phyloP scores from a whole-genome alignment of 2,888 invertebrate genomes.

The Abrostola triplasia region DNA sequence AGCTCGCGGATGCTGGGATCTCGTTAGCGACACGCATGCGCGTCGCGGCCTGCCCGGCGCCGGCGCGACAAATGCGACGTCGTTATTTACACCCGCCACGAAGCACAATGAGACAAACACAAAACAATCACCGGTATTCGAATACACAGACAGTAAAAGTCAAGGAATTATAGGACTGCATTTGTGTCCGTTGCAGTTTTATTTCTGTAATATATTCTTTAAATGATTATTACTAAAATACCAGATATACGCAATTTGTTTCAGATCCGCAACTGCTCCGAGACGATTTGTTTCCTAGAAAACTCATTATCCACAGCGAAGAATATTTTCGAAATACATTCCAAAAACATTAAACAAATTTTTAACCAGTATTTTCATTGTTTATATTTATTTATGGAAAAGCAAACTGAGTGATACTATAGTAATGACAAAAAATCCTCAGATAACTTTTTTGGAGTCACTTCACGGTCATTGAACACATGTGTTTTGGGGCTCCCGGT shows the following conservation, averaged over 20 bases:
- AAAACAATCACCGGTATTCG: conserved; percentile 49
- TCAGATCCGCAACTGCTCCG: no score
- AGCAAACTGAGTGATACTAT: background rate
- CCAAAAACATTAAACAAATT: no score
- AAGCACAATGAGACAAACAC: conserved; percentile 49
- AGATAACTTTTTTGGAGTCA: background rate
- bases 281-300: no score
- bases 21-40: conserved; percentile 57
- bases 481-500: background rate
- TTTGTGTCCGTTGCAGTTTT: conserved; percentile 7
- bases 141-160: conserved; percentile 41
- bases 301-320: no score
- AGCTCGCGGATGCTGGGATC: conserved; percentile 22
- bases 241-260: no score
- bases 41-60: conserved; percentile 50
- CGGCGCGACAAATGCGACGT: conserved; percentile 62
- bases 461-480: background rate
- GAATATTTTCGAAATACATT: no score
- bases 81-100: conserved; percentile 65
- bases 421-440: background rate
- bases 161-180: conserved; percentile 31
- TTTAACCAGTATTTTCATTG: no score
- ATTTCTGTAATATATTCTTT: conserved; percentile 30
- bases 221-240: conserved; percentile 18
- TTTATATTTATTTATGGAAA: no score